Conservation (phyloP, 2,113 vertebrate genomes). For the Connochaetes taurinus region DNA sequence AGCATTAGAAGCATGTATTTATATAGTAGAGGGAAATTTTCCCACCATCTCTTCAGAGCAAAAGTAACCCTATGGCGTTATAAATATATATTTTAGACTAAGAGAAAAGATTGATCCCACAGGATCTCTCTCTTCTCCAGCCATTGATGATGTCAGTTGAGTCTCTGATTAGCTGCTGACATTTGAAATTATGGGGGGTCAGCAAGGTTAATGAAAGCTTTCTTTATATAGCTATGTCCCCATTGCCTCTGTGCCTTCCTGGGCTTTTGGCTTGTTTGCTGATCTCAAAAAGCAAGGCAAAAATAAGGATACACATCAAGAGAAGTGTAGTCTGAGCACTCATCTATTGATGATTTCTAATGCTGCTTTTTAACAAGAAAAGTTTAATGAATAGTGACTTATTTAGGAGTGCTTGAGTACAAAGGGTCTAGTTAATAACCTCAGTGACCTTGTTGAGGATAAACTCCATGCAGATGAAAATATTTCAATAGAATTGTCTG, state of each 20-base stretch:
- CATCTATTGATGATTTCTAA: constrained; percentile 63
- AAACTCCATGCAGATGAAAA: constrained; percentile 52
- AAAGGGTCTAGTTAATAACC: constrained; percentile 24
- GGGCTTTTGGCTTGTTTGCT: constrained; percentile 63
- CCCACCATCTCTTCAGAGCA: constrained; percentile 47
- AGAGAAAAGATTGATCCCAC: constrained; percentile 76
- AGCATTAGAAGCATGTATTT: constrained; percentile 72
- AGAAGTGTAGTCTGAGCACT: constrained; percentile 35
- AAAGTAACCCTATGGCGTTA: background rate
- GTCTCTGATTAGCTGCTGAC: constrained; percentile 80
- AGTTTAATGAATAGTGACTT: constrained; percentile 52
- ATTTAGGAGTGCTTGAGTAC: background rate
- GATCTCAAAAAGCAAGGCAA: constrained; percentile 70
- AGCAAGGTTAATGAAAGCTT: constrained; percentile 82
- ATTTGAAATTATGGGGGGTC: constrained; percentile 80
- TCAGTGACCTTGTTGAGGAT: constrained; percentile 43
- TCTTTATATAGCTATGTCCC: constrained; percentile 72
- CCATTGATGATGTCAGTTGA: constrained; percentile 80
- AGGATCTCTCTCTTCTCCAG: constrained; percentile 70
- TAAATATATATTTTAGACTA: constrained; percentile 72
- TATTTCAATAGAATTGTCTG: constrained; percentile 51
- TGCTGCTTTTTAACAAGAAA: constrained; percentile 71
- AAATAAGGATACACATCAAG: constrained; percentile 60
- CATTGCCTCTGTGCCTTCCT: constrained; percentile 50
- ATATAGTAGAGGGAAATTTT: constrained; percentile 44